Base-by-base conservation (phyloP, 2,888 invertebrate genomes). In the Tribolium freemani region DNA sequence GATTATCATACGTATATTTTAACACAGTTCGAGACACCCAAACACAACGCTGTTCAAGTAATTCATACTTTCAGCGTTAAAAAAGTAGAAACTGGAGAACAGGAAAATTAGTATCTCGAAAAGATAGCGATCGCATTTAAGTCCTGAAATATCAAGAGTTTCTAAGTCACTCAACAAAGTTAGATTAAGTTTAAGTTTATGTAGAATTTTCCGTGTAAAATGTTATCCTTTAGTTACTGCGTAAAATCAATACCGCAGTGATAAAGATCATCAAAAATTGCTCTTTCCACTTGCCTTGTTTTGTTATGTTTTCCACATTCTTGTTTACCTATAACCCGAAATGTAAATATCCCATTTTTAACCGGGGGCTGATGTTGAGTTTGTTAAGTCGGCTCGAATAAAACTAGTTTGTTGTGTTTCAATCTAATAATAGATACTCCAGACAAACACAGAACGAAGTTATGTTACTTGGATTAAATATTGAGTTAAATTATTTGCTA, bases 271-370 rank as follows among this genome's bases (percentile, higher is more conserved):
- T n/a, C 51, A 38, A 63, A 63, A 63, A 63, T 63, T 63, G 11
- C 57, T 56, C n/a, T 61, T 63, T 31, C 30, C 20, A n/a, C 21
- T 20, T 51, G 16, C 44, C 5, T 31, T 64, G 51, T 53, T 64
- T 44, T 64, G 53, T 26, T 64, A 63, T 48, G 38, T 44, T 21
- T 21, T 26, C 30, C 20, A 46, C 38, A 48, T 26, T 21, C 21
- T 54, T 64, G 64, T 64, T 64, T 64, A 64, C 64, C 53, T 11
- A 61, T 61, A 53, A 44, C 64, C 53, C 26, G 38, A 30, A 64
- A 54, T 51, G 63, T 63, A 63, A 63, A 63, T 63, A 61, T 61
- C 31, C 50, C 53, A 10, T 64, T 54, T 50, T 44, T 44, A 51
- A 38, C 51, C 63, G 10, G 9, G 9, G 51, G 51, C 13, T n/a